Conservation (phyloP, 2,113 vertebrate genomes). For the Xyliphius kryptos region DNA sequence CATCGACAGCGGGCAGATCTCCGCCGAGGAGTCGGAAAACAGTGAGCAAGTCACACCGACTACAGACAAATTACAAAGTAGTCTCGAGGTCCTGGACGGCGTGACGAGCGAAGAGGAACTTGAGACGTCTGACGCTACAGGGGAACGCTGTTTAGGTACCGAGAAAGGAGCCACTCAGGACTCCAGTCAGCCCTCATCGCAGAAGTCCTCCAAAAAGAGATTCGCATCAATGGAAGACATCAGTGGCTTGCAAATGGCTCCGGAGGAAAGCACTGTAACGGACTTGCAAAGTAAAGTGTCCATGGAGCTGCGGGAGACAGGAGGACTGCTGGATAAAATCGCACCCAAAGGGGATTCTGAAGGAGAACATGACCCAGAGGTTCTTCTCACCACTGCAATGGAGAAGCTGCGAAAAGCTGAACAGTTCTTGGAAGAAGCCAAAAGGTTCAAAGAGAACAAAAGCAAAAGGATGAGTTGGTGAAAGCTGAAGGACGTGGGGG, state of each 20-base stretch:
- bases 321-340: conserved; percentile 66
- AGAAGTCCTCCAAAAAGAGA: conserved; percentile 52
- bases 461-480: conserved; percentile 73
- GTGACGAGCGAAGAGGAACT: conserved; percentile 40
- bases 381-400: conserved; percentile 75
- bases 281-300: conserved; percentile 76
- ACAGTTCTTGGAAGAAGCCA: conserved; percentile 78
- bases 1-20: conserved; percentile 62
- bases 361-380: conserved; percentile 48
- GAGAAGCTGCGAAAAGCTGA: conserved; percentile 82
- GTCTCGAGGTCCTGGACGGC: conserved; percentile 43
- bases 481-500: conserved; percentile 58
- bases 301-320: conserved; percentile 71
- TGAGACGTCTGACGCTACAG: conserved; percentile 25
- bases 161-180: neutral
- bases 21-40: conserved; percentile 51
- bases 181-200: conserved; percentile 11
- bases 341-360: conserved; percentile 39
- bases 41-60: conserved; percentile 50
- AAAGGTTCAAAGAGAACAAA: conserved; percentile 62
- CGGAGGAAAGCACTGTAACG: conserved; percentile 46
- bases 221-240: conserved; percentile 76
- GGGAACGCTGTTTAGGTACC: too few relatives aligned
- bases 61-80: conserved; percentile 44
- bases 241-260: conserved; percentile 40